Percentiles rank a stretch among this genome's conserved stretches.
phyloP scores from a whole-genome alignment of 2,888 invertebrate species.

The Coecobrya sp. region DNA sequence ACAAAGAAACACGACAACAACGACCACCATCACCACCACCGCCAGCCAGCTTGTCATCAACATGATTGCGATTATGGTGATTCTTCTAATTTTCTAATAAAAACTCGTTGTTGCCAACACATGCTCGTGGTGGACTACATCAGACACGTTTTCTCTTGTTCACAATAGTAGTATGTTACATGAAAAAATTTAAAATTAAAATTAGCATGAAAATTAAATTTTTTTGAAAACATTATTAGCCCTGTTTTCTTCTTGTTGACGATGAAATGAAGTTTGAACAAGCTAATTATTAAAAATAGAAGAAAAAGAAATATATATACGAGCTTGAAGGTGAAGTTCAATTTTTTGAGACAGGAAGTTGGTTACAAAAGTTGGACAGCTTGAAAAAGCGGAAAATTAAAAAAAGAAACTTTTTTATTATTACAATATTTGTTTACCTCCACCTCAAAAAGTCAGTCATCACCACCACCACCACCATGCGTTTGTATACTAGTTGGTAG shows the following conservation, averaged over 20 bases:
- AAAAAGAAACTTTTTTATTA: conserved; percentile 20
- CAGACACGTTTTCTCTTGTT: not conserved
- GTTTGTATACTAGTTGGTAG: not conserved
- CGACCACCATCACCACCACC: not conserved
- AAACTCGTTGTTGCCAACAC: conserved; percentile 13
- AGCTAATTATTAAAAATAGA: conserved; percentile 9
- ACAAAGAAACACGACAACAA: not conserved
- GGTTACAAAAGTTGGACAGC: not conserved
- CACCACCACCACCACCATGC: not conserved
- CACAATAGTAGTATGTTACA: not conserved
- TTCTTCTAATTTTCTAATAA: conserved; percentile 50
- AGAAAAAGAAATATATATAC: not conserved
- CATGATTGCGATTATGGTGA: conserved; percentile 25
- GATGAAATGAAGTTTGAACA: conserved; percentile 12
- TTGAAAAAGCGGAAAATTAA: not conserved
- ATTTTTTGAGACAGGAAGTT: not conserved
- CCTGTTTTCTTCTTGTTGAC: not conserved
- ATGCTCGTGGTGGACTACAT: not conserved
- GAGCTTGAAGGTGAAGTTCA: not conserved
- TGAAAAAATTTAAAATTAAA: not conserved
- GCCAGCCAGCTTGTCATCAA: not conserved
- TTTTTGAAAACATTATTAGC: not conserved
- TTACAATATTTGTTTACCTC: not conserved
- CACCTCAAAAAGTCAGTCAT: not conserved
- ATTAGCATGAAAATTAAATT: conserved; percentile 14